Percentiles rank a stretch among this genome's conserved stretches.
Conservation (phyloP, 2,113 vertebrate genomes). For the Seriola rivoliana region DNA sequence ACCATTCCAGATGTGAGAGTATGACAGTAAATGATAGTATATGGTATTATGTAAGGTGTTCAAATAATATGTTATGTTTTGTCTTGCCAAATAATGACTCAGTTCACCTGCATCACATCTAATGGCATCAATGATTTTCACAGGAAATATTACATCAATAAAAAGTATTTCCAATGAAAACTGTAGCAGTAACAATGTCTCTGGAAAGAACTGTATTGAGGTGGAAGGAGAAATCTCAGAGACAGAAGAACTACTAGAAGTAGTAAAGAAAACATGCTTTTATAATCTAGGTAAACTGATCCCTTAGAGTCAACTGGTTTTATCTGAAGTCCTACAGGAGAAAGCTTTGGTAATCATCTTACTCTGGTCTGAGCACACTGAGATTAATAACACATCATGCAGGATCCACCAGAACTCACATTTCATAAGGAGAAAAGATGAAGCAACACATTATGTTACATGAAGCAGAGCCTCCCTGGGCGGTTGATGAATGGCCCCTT, state of each 20-base stretch:
- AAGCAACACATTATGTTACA: not conserved
- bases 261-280: not conserved
- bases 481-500: not conserved
- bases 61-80: not conserved
- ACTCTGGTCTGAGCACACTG: not conserved
- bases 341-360: not conserved
- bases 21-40: not conserved
- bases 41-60: no score
- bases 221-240: not conserved
- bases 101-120: not conserved
- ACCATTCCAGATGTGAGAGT: not conserved
- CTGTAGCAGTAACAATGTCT: not conserved
- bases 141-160: not conserved
- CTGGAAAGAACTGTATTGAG: not conserved
- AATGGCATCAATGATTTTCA: not conserved
- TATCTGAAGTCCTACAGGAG: not conserved
- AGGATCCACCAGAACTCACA: not conserved
- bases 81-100: not conserved
- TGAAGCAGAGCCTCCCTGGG: not conserved
- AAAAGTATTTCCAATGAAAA: not conserved
- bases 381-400: constrained; percentile 3
- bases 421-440: constrained; percentile 4
- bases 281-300: not conserved
- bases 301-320: not conserved
- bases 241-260: not conserved